These are phyloP conservation scores for Steromphala cineraria DNA, from an alignment of 2,888 invertebrate genomes.

Conservation along the genomic window DNA sequence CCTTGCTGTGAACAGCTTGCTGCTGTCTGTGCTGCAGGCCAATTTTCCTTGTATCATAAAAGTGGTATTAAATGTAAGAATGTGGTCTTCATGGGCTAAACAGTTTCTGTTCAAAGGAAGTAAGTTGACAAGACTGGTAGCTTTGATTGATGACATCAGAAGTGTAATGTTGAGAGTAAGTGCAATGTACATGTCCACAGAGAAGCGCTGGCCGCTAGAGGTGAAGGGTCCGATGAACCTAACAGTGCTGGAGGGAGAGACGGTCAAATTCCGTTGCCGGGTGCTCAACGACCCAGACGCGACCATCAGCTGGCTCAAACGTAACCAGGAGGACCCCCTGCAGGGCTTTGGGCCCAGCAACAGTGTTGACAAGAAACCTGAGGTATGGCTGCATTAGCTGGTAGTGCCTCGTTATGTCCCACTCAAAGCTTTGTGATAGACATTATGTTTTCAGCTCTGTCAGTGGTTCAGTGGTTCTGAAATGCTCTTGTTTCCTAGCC, in stretches of 20 bases:
- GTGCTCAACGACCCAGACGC: constrained; percentile 59
- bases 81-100: too few species aligned
- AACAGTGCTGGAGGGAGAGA: constrained; percentile 57
- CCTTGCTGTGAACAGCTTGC: neutral
- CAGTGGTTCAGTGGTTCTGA: too few species aligned
- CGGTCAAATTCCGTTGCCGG: constrained; percentile 55
- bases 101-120: too few species aligned
- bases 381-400: too few species aligned
- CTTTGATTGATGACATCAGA: too few species aligned
- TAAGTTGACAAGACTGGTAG: too few species aligned
- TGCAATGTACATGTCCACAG: constrained; percentile 31
- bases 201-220: constrained; percentile 53
- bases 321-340: neutral
- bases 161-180: neutral
- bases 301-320: constrained; percentile 60
- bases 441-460: too few species aligned
- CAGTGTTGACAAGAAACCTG: neutral
- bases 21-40: neutral
- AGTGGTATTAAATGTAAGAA: too few species aligned
- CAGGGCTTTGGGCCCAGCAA: neutral
- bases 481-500: too few species aligned
- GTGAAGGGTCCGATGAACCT: constrained; percentile 58
- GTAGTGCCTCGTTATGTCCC: too few species aligned
- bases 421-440: too few species aligned
- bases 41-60: too few species aligned